Base-by-base conservation (phyloP, 2,888 invertebrate genomes). In the Hydropsyche betteni region DNA sequence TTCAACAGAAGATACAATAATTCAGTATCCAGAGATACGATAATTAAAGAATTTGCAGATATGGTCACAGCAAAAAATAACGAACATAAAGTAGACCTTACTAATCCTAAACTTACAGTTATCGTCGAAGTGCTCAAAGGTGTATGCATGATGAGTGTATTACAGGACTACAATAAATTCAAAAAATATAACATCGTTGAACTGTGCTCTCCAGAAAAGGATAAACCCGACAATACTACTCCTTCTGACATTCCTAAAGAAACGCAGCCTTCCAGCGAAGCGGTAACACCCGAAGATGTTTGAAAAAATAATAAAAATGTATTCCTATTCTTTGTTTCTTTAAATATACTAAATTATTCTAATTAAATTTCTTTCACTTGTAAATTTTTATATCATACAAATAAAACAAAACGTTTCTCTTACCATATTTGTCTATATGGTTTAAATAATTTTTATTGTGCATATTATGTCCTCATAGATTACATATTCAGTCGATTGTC, bases 141-240 rank as follows among this genome's bases (percentile, higher is more conserved):
- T 34, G 89, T 93, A 81, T 95, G 95, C 81, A 91, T 95, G 79
- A 82, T 98, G 8, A 91, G 93, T 77, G 90, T 97, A 75, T 90
- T 95, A 38, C 92, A 92, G 38, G 90, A 95, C 83, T 97, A 94
- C 84, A 88, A 89, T 81, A 89, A 89, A 79, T 92, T 90, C 82
- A 93, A 92, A 81, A 97, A 96, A 83, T 97, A 94, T 85, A 97
- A 97, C 86, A 86, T 97, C 76, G 84, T 91, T 77, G 94, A 95
- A 84, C 82, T 90, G 79, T 85, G 84, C 81, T 61, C 72, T 5
- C 61, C 44, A 52, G 61, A 68, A 70, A 50, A 74, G 69, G 36
- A 74, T 34, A 51, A 55, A 24, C 69, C 68, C 51, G 16, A n/a
- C 71, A 52, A 69, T 24, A 24, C 2, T 24, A 24, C 24, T 51